These are phyloP conservation scores for Cygnus atratus DNA, from an alignment of 2,113 vertebrate genomes.

Conservation along the genomic window DNA sequence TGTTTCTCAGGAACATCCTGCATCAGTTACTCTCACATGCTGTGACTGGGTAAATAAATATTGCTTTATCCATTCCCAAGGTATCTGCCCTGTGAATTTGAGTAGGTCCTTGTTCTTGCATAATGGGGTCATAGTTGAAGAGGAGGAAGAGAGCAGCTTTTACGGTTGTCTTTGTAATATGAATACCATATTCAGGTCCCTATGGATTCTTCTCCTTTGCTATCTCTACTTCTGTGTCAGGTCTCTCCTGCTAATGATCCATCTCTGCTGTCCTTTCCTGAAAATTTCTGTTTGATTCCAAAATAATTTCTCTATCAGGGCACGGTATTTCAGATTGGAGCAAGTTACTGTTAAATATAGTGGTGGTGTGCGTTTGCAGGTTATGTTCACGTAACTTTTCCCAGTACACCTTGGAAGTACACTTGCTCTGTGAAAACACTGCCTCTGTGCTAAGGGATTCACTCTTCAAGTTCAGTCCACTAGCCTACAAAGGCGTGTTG, in stretches of 20 bases:
- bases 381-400: background rate
- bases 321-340: background rate
- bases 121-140: background rate
- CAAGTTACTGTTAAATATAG: background rate
- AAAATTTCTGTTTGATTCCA: background rate
- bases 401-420: background rate
- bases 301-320: background rate
- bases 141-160: background rate
- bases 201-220: background rate
- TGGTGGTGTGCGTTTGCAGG: background rate
- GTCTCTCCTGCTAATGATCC: background rate
- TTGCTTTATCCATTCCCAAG: conserved; percentile 21
- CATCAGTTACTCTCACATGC: background rate
- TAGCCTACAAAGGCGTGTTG: background rate
- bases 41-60: conserved; percentile 51
- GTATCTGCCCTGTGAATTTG: conserved; percentile 23
- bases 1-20: conserved; percentile 30
- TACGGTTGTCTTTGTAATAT: conserved; percentile 9
- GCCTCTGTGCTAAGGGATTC: background rate
- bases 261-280: background rate
- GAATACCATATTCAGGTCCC: background rate
- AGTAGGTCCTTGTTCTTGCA: conserved; percentile 32
- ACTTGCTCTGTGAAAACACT: background rate
- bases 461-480: background rate
- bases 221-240: background rate